Base-by-base conservation (phyloP, 2,113 vertebrate genomes). In the Carassius carassius region DNA sequence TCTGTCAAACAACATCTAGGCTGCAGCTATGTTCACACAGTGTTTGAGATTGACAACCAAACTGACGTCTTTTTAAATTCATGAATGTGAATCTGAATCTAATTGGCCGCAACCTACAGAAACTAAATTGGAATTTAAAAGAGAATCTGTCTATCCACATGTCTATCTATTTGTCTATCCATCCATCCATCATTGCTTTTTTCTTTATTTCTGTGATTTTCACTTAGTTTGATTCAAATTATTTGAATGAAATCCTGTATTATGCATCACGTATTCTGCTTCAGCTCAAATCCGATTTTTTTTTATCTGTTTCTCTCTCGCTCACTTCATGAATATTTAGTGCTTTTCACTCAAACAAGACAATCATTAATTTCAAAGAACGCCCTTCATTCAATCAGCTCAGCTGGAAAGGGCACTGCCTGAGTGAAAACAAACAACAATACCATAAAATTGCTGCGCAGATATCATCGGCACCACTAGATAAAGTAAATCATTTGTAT, bases 281-380 rank as follows among this genome's bases (percentile, higher is more conserved):
- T 29, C 23, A 21, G 19, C 9, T 63, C 62, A 29, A 25, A 25
- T 63, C 4, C 62, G 29, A 4, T 63, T 63, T 51, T 35, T 74
- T 58, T 56, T 41, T 32, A 23, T 80, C 67, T 62, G 78, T 81
- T 67, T 79, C 49, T 63, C 74, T 63, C 25, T 63, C 16, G 54
- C 60, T 81, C 47, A 25, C 51, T 74, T 85, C 72, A 83, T 86
- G 75, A 85, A 86, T 88, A 83, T 88, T 83, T 85, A 76, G 56
- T 73, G 80, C 56, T 76, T 37, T 77, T 21, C 81, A 77, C 49
- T 84, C 77, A 81, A 86, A 81, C 87, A 86, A 84, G 62, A 14
- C 69, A 21, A 67, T 81, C 78, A 83, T 87, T 87, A 85, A 87
- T 85, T 87, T 67, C 77, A 85, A 82, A 70, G 82, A 86, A 85